These are phyloP conservation scores for Lithophane semibrunnea DNA, from an alignment of 2,888 invertebrate species.

Conservation along the genomic window DNA sequence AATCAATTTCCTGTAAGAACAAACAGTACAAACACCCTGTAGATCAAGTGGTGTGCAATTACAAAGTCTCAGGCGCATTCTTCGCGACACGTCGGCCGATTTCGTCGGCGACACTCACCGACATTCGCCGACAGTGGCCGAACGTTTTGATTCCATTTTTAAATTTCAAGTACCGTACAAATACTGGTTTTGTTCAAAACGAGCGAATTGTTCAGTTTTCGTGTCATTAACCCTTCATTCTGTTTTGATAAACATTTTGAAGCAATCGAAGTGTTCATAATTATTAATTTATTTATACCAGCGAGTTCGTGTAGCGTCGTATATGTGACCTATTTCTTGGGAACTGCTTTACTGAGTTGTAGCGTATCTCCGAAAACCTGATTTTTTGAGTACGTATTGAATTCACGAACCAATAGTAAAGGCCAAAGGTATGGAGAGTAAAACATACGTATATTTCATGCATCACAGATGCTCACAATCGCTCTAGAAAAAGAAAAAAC, in stretches of 20 bases:
- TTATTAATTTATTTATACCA: constrained; percentile 32
- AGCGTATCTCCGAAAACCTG: not conserved
- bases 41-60: constrained; percentile 77
- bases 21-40: constrained; percentile 71
- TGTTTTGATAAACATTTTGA: constrained; percentile 47
- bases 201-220: constrained; percentile 51
- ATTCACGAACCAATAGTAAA: not conserved
- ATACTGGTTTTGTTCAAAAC: constrained; percentile 66
- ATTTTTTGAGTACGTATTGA: no score
- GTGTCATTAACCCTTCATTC: constrained; percentile 66
- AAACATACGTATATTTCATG: not conserved
- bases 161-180: constrained; percentile 68
- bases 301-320: not conserved
- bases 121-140: constrained; percentile 58
- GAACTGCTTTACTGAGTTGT: not conserved
- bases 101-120: constrained; percentile 63
- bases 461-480: no score
- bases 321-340: constrained; percentile 7
- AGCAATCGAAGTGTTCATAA: constrained; percentile 8
- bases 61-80: constrained; percentile 82
- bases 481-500: no score
- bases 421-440: not conserved
- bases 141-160: constrained; percentile 69
- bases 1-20: not conserved
- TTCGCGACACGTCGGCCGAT: constrained; percentile 82